These are phyloP conservation scores for Calidris pygmaea DNA, from an alignment of 2,113 vertebrate species.

Conservation along the genomic window DNA sequence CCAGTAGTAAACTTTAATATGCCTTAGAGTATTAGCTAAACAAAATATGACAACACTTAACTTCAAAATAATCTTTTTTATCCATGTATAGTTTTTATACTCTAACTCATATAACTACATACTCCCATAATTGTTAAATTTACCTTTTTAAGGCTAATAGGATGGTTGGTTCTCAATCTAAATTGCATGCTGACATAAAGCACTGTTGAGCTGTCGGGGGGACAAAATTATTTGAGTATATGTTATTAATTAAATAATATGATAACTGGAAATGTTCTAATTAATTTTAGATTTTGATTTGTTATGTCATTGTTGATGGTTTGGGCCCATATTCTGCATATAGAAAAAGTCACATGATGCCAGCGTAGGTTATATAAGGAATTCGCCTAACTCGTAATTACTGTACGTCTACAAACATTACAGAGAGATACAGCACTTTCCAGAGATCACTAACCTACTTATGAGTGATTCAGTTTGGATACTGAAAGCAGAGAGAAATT, in stretches of 20 bases:
- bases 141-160: not conserved
- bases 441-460: not conserved
- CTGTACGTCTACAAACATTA: not conserved
- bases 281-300: not conserved
- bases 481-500: not conserved
- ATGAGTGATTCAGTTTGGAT: not conserved
- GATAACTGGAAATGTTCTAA: not conserved
- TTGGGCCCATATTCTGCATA: not conserved
- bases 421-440: not conserved
- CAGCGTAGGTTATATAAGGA: not conserved
- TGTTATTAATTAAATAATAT: not conserved
- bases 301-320: not conserved
- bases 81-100: not conserved
- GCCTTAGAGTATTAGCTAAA: not conserved
- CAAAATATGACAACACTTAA: not conserved
- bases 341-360: not conserved
- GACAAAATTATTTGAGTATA: not conserved
- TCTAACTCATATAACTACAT: not conserved
- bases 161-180: not conserved
- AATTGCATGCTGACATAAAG: not conserved
- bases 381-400: not conserved
- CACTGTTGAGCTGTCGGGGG: not conserved
- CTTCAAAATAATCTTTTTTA: not conserved
- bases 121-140: not conserved
- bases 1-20: not conserved